Evolutionary conservation across 2,113 vertebrate species (phyloP).

Genomic region (Anguilla japonica): DNA sequence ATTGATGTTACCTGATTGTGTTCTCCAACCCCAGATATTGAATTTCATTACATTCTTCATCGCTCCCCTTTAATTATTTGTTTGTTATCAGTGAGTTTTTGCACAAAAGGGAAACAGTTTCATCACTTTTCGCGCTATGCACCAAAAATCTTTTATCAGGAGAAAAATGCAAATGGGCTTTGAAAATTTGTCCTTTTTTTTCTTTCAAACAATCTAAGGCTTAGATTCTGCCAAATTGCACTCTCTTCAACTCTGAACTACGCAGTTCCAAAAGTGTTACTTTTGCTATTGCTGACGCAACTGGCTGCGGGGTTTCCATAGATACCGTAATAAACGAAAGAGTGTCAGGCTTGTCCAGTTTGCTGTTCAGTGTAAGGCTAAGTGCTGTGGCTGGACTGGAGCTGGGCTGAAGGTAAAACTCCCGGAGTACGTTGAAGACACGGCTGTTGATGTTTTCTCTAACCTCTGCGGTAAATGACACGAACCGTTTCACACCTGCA

Average conservation of each 20-base stretch:
- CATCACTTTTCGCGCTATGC: neutral
- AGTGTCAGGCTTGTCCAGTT: too few relatives aligned
- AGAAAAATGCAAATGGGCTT: neutral
- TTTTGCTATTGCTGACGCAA: neutral
- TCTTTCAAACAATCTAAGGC: neutral
- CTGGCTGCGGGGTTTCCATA: too few relatives aligned
- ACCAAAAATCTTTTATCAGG: neutral
- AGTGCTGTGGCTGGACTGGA: too few relatives aligned
- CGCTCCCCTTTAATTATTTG: conserved; percentile 21
- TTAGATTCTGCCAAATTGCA: neutral
- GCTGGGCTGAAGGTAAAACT: too few relatives aligned
- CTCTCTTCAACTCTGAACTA: neutral
- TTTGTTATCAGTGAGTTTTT: conserved; percentile 6
- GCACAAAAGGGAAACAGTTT: neutral
- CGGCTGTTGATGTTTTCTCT: neutral
- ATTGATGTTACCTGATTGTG: conserved; percentile 10
- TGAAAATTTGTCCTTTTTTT: neutral
- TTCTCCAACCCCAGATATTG: conserved; percentile 10
- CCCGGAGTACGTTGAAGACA: too few relatives aligned
- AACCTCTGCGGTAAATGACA: too few relatives aligned
- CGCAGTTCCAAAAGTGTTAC: neutral
- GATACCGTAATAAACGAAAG: too few relatives aligned
- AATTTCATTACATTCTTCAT: conserved; percentile 18
- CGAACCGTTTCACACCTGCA: too few relatives aligned
- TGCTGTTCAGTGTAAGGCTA: too few relatives aligned